These are phyloP conservation scores for Agrochola lychnidis DNA, from an alignment of 2,888 invertebrate species.

Conservation along the genomic window DNA sequence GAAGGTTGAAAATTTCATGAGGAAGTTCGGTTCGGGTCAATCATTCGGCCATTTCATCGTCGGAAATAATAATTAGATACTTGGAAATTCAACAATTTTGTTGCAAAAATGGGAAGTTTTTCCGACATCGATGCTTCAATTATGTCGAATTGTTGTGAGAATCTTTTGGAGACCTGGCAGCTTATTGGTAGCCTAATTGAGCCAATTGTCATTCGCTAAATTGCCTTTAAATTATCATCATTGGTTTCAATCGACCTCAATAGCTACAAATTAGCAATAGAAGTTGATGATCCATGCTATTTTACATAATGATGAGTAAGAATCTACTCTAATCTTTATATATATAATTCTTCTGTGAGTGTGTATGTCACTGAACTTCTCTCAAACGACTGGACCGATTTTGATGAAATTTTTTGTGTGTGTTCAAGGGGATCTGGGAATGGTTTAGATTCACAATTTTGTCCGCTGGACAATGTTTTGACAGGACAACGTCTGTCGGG, in stretches of 20 bases:
- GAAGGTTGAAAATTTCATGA: conserved; percentile 51
- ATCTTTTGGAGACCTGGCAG: conserved; percentile 24
- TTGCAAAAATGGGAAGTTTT: conserved; percentile 36
- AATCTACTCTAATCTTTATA: neutral
- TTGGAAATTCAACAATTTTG: conserved; percentile 52
- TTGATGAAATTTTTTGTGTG: no score
- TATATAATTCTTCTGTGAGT: no score
- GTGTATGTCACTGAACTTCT: no score
- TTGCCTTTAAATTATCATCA: conserved; percentile 47
- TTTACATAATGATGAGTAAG: conserved; percentile 13
- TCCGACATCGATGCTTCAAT: conserved; percentile 26
- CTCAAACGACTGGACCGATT: no score
- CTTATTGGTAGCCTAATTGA: conserved; percentile 48
- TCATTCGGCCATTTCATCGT: conserved; percentile 59
- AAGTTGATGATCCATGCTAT: conserved; percentile 8
- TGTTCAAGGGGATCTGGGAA: no score
- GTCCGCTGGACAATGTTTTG: no score
- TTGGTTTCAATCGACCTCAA: conserved; percentile 51
- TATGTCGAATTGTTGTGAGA: conserved; percentile 41
- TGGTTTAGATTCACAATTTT: no score
- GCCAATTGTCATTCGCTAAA: conserved; percentile 53
- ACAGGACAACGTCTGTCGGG: no score
- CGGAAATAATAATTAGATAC: conserved; percentile 62
- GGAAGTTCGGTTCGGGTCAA: conserved; percentile 53
- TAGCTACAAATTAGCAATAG: conserved; percentile 43